Evolutionary conservation across 2,888 invertebrate species (phyloP).

Genomic region (Oscheius sp.): DNA sequence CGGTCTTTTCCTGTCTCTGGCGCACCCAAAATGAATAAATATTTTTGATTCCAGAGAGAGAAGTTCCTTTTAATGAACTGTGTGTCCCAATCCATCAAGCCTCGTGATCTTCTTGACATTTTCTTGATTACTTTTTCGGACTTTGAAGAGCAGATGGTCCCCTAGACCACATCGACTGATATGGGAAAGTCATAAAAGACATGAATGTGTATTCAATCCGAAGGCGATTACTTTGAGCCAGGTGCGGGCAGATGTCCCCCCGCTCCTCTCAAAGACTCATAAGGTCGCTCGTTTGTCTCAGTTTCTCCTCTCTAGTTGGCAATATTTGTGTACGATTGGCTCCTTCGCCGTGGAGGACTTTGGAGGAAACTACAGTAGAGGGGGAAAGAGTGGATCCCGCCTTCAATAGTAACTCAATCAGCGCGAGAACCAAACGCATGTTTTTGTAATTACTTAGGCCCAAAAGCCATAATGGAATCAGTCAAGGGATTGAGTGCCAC

Average conservation of each 20-base stretch:
- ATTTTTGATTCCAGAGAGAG: too few relatives aligned
- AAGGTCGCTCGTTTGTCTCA: constrained; percentile 32
- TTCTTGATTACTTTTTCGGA: too few relatives aligned
- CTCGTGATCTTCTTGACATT: too few relatives aligned
- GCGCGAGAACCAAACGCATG: constrained; percentile 29
- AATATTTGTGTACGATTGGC: constrained; percentile 32
- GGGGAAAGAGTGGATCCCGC: constrained; percentile 1
- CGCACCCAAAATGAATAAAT: too few relatives aligned
- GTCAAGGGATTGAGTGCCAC: constrained; percentile 25
- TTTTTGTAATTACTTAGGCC: constrained; percentile 34
- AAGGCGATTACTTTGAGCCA: neutral
- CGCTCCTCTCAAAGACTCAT: constrained; percentile 3
- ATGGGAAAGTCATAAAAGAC: too few relatives aligned
- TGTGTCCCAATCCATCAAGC: too few relatives aligned
- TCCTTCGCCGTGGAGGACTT: neutral
- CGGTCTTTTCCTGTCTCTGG: neutral
- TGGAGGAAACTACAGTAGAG: constrained; percentile 13
- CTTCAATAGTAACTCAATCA: constrained; percentile 33
- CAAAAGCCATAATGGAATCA: constrained; percentile 28
- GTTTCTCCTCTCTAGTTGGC: constrained; percentile 30
- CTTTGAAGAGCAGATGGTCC: too few relatives aligned
- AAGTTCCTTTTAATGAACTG: too few relatives aligned
- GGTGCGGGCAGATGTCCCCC: neutral
- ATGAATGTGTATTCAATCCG: neutral
- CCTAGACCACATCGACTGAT: too few relatives aligned